phyloP scores from a whole-genome alignment of 2,113 vertebrate genomes.

The Eolophus roseicapilla region DNA sequence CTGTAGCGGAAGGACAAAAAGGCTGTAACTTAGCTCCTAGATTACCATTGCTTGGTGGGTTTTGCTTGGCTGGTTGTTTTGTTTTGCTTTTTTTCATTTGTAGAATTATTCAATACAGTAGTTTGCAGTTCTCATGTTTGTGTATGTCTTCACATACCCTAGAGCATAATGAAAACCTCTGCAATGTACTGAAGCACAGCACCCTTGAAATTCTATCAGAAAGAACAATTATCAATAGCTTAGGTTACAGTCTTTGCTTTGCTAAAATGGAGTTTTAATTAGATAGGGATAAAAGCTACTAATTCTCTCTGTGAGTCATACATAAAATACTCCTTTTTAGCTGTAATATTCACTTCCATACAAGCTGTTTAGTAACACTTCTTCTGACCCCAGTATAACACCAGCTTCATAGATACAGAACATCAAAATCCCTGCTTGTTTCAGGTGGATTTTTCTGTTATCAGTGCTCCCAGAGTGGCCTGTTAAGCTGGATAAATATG shows the following conservation, averaged over 20 bases:
- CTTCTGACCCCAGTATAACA: background rate
- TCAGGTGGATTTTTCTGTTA: slow-evolving; percentile 5
- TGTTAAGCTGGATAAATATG: slow-evolving; percentile 26
- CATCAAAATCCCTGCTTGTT: background rate
- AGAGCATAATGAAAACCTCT: background rate
- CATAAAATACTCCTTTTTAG: background rate
- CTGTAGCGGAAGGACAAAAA: background rate
- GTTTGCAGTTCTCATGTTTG: background rate
- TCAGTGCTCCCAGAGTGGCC: background rate
- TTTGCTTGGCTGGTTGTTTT: background rate
- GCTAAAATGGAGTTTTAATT: background rate
- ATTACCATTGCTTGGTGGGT: background rate
- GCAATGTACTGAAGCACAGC: background rate
- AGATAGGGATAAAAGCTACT: background rate
- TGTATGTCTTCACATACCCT: background rate
- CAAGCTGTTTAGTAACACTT: background rate
- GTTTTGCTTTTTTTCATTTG: background rate
- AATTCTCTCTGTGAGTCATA: background rate
- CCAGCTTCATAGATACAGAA: background rate
- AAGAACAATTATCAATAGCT: background rate
- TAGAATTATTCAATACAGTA: background rate
- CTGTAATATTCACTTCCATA: background rate
- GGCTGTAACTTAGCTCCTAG: background rate
- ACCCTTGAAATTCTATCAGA: background rate
- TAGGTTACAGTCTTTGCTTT: background rate